phyloP scores from a whole-genome alignment of 2,888 invertebrate species.

The Tipula helvola region DNA sequence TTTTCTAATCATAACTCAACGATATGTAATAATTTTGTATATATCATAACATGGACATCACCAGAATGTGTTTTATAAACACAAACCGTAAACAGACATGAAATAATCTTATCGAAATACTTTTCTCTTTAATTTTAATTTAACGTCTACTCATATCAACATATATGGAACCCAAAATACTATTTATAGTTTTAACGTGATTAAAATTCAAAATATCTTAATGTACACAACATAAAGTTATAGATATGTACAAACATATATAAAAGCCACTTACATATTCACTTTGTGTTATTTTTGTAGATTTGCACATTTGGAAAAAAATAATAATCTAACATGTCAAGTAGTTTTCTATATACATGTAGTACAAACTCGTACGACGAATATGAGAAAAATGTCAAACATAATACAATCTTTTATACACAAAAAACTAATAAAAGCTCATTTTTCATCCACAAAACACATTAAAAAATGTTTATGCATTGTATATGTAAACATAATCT shows the following conservation, averaged over 20 bases:
- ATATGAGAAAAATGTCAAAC: background rate
- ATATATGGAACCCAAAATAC: background rate
- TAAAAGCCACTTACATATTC: background rate
- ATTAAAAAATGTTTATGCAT: background rate
- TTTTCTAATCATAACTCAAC: background rate
- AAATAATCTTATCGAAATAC: background rate
- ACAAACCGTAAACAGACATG: background rate
- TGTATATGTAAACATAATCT: background rate
- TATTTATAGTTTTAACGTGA: constrained; percentile 4
- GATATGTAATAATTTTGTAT: background rate
- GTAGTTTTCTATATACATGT: background rate
- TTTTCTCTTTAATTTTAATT: background rate
- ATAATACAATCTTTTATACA: background rate
- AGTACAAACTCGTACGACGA: background rate
- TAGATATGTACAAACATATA: background rate
- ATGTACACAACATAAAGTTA: background rate
- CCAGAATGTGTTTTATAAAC: background rate
- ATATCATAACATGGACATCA: background rate
- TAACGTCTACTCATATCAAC: background rate
- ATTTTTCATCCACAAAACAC: background rate
- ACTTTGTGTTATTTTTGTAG: background rate
- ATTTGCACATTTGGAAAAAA: background rate
- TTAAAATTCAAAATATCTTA: background rate
- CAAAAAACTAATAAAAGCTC: background rate
- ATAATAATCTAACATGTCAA: background rate